Evolutionary conservation across 2,113 vertebrate species (phyloP), one percentile per base, ranked within the genome.

Genomic region (Nematolebias whitei): DNA sequence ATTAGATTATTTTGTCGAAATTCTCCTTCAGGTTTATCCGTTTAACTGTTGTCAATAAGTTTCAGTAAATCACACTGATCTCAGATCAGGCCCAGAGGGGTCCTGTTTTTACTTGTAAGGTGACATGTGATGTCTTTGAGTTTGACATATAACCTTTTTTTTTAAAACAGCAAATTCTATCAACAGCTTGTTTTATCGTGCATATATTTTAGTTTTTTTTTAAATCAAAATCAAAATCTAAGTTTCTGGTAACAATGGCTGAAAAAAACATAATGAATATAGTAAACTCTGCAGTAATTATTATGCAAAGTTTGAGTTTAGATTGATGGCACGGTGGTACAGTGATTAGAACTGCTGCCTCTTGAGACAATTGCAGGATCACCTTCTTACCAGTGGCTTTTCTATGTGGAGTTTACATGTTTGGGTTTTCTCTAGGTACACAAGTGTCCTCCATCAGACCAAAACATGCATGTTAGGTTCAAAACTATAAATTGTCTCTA

Each of bases 1-100:
- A 88, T 59, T 63, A 0, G 49, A 83, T 85, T 80, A 71, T 74
- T 53, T 70, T 26, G 47, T 59, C 71, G 29, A n/a, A 23, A 55
- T 44, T 71, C 26, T 63, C 16, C 75, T 58, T 52, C 12, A 2
- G 75, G 69, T 48, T 83, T 38, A 61, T 50, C 65, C 39, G 55
- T 66, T 56, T 45, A 75, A 64, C 73, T 44, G 38, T 56, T 69
- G 57, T 69, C 50, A 52, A 51, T 55, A 24, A 23, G 44, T 39
- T 59, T 62, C 20, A 47, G 29, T 32, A n/a, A 12, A 52, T 67
- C 24, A 62, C 9, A 51, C 40, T 57, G 57, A 79, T 55, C 44
- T 43, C 19, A 52, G 15, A 58, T 20, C 0, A 35, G 43, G 51
- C 59, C 59, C 52, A 12, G 5, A 22, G 63, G 76, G 18, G 19